phyloP scores from a whole-genome alignment of 2,888 invertebrate genomes.

The Oxyteleia sp. region DNA sequence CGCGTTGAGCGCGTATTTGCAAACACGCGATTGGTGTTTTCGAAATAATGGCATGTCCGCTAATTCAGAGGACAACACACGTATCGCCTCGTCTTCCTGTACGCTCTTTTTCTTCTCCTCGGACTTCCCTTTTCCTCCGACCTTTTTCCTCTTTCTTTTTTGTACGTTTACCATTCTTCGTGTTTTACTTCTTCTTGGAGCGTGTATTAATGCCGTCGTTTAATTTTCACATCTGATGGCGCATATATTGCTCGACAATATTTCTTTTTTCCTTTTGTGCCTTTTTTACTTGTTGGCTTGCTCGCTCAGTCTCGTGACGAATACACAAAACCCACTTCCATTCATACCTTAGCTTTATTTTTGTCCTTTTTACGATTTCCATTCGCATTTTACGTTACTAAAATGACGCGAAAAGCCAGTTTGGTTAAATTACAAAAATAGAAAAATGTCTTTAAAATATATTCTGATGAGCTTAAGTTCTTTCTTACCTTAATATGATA shows the following conservation, averaged over 20 bases:
- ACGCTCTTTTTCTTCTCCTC: slow-evolving; percentile 53
- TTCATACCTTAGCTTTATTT: slow-evolving; percentile 23
- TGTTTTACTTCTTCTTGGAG: slow-evolving; percentile 13
- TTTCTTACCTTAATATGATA: too few relatives aligned
- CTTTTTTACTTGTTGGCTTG: slow-evolving; percentile 20
- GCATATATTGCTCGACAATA: slow-evolving; percentile 9
- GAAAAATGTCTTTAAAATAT: too few relatives aligned
- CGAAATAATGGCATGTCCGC: slow-evolving; percentile 43
- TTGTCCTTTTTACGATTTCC: background rate
- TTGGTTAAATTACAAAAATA: too few relatives aligned
- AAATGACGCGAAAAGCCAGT: too few relatives aligned
- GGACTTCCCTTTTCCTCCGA: slow-evolving; percentile 15
- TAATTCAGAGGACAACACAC: slow-evolving; percentile 51
- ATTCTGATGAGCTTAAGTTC: too few relatives aligned
- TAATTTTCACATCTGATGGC: slow-evolving; percentile 27
- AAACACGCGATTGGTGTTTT: slow-evolving; percentile 30
- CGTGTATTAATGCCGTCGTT: slow-evolving; percentile 3
- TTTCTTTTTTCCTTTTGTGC: slow-evolving; percentile 16
- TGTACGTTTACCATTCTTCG: slow-evolving; percentile 6
- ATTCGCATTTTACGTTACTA: too few relatives aligned
- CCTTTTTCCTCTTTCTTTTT: background rate
- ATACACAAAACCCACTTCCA: slow-evolving; percentile 36
- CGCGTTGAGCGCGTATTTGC: slow-evolving; percentile 46
- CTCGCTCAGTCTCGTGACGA: slow-evolving; percentile 22
- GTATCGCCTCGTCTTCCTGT: slow-evolving; percentile 53